Base-by-base conservation (phyloP, 2,888 invertebrate genomes). In the Dichetophora obliterata region DNA sequence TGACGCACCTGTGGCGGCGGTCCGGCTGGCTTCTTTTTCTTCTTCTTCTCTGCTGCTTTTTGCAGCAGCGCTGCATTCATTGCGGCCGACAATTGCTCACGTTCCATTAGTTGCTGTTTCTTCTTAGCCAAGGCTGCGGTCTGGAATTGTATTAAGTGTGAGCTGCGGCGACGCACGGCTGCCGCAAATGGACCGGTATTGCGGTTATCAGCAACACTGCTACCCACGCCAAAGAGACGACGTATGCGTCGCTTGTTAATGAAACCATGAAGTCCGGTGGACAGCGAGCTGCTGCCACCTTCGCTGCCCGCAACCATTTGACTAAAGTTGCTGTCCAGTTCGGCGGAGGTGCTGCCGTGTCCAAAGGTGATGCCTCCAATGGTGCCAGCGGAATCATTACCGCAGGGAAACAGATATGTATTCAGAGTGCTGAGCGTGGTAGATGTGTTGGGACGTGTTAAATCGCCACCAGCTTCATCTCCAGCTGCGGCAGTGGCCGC, bases 401-500 rank as follows among this genome's bases (percentile, higher is more conserved):
- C 83, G 69, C 86, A 86, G 57, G 88, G 88, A 76, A 88, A 88
- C 14, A 88, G 88, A 88, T 88, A 88, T 87, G 88, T 88, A 79
- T 88, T 88, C 31, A 88, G 82, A 27, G 88, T 88, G 82, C 87
- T 88, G 75, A 88, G 79, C 48, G 88, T 88, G 52, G 87, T 87
- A 54, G 88, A 87, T 43, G 88, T 88, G 78, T 81, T 82, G 66
- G 84, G 84, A 68, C 85, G 83, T 74, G 84, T 81, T 34, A 85
- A 77, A 70, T 84, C 84, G 5, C 83, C 84, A 14, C 81, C 83
- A 14, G 19, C 73, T 9, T 2, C 57, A 19, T 52, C 76, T 1
- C 48, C 57, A 22, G 4, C 66, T 22, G 27, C 31, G 14, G 5
- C 66, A 14, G 31, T 65, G 1, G 31, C 65, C 14, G n/a, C 37